Evolutionary conservation across 2,113 vertebrate genomes (phyloP).

Genomic region (Scomber scombrus): DNA sequence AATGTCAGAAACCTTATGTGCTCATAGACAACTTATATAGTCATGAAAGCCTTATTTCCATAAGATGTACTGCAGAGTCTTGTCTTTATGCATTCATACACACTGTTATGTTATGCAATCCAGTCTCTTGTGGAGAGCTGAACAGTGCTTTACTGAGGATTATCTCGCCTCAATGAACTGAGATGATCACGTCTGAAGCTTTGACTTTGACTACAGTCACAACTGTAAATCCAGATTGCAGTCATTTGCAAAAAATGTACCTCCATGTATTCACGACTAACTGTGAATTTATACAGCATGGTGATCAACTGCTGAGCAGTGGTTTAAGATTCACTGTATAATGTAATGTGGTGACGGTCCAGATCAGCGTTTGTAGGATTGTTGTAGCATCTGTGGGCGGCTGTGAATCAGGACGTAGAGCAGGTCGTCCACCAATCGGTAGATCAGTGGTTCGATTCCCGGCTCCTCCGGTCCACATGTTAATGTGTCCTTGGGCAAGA

Average conservation of each 20-base stretch:
- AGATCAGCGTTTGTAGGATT: background rate
- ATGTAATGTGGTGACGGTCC: background rate
- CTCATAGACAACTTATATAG: background rate
- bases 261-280: background rate
- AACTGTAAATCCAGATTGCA: conserved; percentile 3
- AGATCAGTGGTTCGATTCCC: too few species aligned
- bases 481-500: too few species aligned
- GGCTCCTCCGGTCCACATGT: too few species aligned
- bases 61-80: background rate
- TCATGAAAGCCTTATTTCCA: conserved; percentile 17
- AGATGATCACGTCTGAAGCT: conserved; percentile 15
- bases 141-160: conserved; percentile 16
- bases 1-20: background rate
- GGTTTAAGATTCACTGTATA: background rate
- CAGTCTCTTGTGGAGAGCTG: background rate
- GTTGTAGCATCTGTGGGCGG: too few species aligned
- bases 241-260: background rate
- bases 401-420: too few species aligned
- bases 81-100: background rate
- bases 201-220: background rate
- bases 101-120: background rate
- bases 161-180: conserved; percentile 13
- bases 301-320: background rate
- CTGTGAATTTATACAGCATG: background rate
- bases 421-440: too few species aligned